Conservation (phyloP, 2,113 vertebrate genomes). For the Cavia porcellus region DNA sequence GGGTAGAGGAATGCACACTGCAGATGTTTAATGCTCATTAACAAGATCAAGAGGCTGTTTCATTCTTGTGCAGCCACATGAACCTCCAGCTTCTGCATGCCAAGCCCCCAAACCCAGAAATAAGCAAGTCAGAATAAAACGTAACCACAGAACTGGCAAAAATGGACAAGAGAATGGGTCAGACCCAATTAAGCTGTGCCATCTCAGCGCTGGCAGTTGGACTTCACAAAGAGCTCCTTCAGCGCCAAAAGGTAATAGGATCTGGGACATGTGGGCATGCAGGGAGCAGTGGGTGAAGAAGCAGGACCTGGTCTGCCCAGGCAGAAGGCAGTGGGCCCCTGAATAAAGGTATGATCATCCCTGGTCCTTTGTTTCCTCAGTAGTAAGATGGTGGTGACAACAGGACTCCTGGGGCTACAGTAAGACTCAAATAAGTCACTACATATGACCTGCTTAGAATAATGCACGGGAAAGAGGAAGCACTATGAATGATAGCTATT, state of each 20-base stretch:
- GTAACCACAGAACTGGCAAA: background rate
- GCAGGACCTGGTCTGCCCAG: background rate
- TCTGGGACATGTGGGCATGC: accelerated
- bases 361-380: background rate
- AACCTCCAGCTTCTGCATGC: background rate
- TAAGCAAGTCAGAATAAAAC: conserved; percentile 56
- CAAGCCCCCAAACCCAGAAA: background rate
- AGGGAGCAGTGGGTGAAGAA: background rate
- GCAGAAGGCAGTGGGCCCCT: background rate
- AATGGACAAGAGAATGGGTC: background rate
- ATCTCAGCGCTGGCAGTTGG: background rate
- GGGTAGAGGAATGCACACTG: too few species aligned
- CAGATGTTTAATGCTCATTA: background rate
- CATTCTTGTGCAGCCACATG: background rate
- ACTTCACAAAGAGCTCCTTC: background rate
- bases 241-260: background rate
- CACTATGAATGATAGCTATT: background rate
- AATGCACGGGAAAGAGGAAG: background rate
- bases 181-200: background rate
- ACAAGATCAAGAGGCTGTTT: conserved; percentile 10
- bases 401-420: background rate
- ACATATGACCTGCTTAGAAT: background rate
- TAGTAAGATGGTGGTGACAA: background rate
- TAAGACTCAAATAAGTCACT: background rate
- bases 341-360: accelerated